Evolutionary conservation across 2,113 vertebrate genomes (phyloP).

Genomic region (Phalacrocorax carbo): DNA sequence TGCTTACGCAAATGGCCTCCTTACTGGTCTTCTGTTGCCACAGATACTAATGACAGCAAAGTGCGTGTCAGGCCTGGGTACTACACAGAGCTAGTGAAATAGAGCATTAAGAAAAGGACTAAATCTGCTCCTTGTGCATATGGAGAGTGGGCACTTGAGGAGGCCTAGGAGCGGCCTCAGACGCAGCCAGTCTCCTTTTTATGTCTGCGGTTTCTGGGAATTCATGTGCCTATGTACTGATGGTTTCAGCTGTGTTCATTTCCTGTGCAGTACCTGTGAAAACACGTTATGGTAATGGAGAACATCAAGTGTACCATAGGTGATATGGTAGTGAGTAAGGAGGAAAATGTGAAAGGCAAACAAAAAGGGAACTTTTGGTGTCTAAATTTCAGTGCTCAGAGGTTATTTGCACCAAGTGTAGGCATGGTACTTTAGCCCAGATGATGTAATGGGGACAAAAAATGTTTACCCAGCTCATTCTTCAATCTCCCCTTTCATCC

Average conservation of each 20-base stretch:
- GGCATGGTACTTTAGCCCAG: neutral
- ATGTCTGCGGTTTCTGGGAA: neutral
- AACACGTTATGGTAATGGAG: neutral
- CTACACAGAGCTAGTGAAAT: neutral
- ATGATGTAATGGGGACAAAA: neutral
- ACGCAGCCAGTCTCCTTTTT: neutral
- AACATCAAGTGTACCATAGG: fast-evolving
- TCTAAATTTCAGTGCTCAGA: neutral
- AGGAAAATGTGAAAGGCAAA: neutral
- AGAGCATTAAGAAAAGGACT: neutral
- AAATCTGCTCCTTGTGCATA: neutral
- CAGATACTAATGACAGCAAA: neutral
- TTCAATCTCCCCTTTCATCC: neutral
- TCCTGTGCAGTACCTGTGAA: neutral
- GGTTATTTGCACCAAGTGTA: neutral
- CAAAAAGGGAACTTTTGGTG: neutral
- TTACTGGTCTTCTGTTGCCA: neutral
- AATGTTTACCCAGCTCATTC: neutral
- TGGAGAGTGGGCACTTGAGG: neutral
- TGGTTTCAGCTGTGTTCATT: neutral
- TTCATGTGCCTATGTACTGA: neutral
- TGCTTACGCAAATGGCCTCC: neutral
- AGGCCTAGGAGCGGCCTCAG: neutral
- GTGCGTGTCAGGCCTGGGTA: neutral
- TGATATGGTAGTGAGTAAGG: neutral